Evolutionary conservation across 2,113 vertebrate species (phyloP).

Genomic region (Chaenogobius annularis): DNA sequence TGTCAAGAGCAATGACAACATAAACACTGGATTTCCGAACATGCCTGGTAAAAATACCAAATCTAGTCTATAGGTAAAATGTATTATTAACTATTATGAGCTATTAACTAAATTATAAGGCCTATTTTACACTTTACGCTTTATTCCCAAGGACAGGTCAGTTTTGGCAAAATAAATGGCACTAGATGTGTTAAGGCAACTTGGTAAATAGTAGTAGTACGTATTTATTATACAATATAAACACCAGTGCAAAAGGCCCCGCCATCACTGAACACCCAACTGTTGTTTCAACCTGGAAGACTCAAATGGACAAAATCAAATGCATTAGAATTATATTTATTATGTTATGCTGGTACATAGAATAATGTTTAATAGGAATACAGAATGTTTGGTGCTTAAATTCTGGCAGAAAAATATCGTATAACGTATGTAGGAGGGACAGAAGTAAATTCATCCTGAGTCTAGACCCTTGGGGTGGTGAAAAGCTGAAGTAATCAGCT

Average conservation of each 20-base stretch:
- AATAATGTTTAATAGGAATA: no score
- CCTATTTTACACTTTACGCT: background rate
- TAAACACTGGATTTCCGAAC: conserved; percentile 1
- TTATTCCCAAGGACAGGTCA: background rate
- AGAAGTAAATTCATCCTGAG: no score
- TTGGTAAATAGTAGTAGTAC: background rate
- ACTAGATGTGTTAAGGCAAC: background rate
- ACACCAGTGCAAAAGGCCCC: background rate
- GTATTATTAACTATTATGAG: no score
- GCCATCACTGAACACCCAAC: background rate
- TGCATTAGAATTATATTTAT: no score
- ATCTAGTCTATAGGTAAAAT: background rate
- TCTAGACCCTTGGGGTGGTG: no score
- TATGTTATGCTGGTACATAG: no score
- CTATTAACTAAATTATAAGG: background rate
- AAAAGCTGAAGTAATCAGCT: no score
- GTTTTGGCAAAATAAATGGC: no score
- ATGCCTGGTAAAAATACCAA: background rate
- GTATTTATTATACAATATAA: background rate
- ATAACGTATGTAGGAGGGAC: no score
- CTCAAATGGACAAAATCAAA: no score
- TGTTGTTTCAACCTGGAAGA: background rate
- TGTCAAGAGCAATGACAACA: conserved; percentile 12
- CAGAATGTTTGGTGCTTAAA: no score
- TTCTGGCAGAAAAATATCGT: no score